A percentile compares a stretch with the other conserved stretches of the same genome.
Evolutionary conservation across 2,797 vertebrate genomes (phyloP).

Genomic region (Mionectes olivaceus): DNA sequence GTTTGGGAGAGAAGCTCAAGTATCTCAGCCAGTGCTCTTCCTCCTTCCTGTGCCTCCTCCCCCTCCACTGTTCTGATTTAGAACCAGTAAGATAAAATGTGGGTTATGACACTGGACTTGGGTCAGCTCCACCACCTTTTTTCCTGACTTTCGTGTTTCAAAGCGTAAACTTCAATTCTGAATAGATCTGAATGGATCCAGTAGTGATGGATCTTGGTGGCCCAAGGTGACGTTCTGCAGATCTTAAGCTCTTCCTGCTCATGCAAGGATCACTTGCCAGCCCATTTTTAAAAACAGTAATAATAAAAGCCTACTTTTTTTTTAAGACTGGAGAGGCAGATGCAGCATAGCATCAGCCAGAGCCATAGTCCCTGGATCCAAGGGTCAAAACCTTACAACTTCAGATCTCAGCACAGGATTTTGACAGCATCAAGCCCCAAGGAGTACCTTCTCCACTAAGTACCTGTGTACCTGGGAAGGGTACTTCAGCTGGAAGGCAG

Average conservation of each 20-base stretch:
- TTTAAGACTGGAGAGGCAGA: neutral
- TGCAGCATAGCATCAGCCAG: neutral
- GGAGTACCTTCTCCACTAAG: rapidly evolving
- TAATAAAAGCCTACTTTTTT: rapidly evolving
- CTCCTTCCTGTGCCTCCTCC: too few relatives aligned
- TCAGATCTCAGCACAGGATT: neutral
- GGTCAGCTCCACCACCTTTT: neutral
- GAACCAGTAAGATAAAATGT: too few relatives aligned
- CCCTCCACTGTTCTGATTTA: too few relatives aligned
- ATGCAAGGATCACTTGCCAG: neutral
- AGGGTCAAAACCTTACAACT: neutral
- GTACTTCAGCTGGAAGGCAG: too few relatives aligned
- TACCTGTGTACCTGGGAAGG: neutral
- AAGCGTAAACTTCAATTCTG: neutral
- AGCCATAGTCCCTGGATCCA: neutral
- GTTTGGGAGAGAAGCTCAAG: neutral
- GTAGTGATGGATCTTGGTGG: neutral
- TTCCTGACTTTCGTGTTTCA: neutral
- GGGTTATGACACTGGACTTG: neutral
- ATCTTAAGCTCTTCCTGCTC: neutral
- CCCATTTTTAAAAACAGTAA: rapidly evolving
- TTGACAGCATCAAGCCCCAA: neutral
- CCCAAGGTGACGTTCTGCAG: neutral
- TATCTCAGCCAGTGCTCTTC: neutral
- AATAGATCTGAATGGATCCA: neutral